Percentiles rank a stretch among this genome's conserved stretches.
These are phyloP conservation scores for Holothuria scabra DNA, from an alignment of 53 echinoderm and acorn worm species.

Conservation along the genomic window DNA sequence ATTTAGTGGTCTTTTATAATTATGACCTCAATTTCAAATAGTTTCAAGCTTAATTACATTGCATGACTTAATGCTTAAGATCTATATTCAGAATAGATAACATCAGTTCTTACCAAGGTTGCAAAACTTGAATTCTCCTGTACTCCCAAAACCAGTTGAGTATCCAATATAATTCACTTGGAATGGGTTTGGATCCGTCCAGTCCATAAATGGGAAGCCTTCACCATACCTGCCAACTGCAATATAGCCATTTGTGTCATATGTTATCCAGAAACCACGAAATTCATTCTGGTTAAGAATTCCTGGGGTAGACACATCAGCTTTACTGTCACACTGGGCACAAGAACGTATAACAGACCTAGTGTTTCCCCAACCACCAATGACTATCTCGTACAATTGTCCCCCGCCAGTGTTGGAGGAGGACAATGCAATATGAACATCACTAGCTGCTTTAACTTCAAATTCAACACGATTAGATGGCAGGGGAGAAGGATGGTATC, in stretches of 20 bases:
- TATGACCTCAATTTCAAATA: no score
- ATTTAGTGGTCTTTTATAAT: no score
- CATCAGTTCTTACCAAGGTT: slow-evolving; percentile 56
- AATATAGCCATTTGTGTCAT: slow-evolving; percentile 60
- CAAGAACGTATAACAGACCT: slow-evolving; percentile 68
- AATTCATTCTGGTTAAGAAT: slow-evolving; percentile 59
- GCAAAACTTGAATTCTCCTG: slow-evolving; percentile 56
- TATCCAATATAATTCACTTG: slow-evolving; percentile 54
- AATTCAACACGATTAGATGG: slow-evolving; percentile 61
- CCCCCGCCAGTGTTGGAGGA: slow-evolving; percentile 53
- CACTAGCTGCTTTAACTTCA: slow-evolving; percentile 65
- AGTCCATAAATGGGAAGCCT: slow-evolving; percentile 55
- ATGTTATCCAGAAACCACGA: slow-evolving; percentile 76
- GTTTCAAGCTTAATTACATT: no score
- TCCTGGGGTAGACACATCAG: slow-evolving; percentile 51
- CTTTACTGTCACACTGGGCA: slow-evolving; percentile 51
- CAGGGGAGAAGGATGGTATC: slow-evolving; percentile 61
- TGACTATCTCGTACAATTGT: slow-evolving; percentile 69
- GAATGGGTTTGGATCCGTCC: slow-evolving; percentile 66
- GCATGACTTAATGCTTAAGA: no score
- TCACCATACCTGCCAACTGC: slow-evolving; percentile 64
- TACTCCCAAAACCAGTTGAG: slow-evolving; percentile 35
- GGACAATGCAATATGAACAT: slow-evolving; percentile 68
- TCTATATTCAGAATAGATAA: no score
- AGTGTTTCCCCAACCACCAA: slow-evolving; percentile 78